Evolutionary conservation across 2,113 vertebrate species (phyloP).

Genomic region (Pangasianodon hypophthalmus): DNA sequence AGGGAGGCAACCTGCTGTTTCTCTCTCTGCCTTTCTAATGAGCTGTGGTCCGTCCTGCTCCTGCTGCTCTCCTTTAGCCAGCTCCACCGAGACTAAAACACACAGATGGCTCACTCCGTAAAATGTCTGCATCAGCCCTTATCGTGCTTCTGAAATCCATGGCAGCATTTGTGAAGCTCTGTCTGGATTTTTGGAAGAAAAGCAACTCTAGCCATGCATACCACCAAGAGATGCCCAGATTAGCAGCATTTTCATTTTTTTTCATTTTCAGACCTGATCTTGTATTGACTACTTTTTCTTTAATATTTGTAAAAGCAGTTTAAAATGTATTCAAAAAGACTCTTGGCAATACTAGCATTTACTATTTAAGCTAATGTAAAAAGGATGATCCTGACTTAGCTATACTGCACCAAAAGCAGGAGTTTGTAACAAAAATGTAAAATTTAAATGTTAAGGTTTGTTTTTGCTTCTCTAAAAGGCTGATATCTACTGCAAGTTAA

Average conservation of each 20-base stretch:
- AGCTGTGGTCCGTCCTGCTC: slow-evolving; percentile 40
- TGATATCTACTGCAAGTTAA: slow-evolving; percentile 20
- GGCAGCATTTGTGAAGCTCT: background rate
- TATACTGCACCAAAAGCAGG: background rate
- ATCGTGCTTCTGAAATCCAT: background rate
- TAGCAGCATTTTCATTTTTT: background rate
- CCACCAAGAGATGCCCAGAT: slow-evolving; percentile 20
- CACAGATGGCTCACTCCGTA: slow-evolving; percentile 40
- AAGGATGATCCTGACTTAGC: background rate
- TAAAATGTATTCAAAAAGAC: background rate
- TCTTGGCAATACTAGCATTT: background rate
- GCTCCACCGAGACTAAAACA: slow-evolving; percentile 19
- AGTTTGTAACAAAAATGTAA: background rate
- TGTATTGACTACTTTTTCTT: background rate
- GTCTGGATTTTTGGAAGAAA: slow-evolving; percentile 1
- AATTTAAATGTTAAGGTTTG: background rate
- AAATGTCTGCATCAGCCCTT: slow-evolving; percentile 25
- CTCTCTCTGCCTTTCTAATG: slow-evolving; percentile 47
- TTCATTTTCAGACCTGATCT: background rate
- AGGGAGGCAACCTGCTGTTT: slow-evolving; percentile 2
- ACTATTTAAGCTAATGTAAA: background rate
- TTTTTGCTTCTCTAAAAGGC: background rate
- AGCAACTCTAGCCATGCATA: background rate
- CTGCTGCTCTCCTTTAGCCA: slow-evolving; percentile 38
- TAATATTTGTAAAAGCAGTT: background rate